Evolutionary conservation across 2,113 vertebrate species (phyloP).

Genomic region (Nanorana parkeri): DNA sequence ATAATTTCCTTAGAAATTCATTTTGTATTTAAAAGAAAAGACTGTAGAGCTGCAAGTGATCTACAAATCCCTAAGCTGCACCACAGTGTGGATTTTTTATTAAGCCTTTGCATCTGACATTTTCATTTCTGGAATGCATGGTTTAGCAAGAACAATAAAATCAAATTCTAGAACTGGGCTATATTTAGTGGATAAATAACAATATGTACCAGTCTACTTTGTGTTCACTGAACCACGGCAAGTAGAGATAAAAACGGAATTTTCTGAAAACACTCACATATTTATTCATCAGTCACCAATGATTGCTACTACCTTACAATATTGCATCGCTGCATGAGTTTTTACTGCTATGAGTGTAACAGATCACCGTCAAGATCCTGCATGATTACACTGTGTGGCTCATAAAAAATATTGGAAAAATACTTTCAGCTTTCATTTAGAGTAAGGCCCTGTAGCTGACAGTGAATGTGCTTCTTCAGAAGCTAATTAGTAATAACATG

Average conservation of each 20-base stretch:
- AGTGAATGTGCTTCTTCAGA: constrained; percentile 2
- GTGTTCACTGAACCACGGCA: constrained; percentile 17
- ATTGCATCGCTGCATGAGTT: not conserved
- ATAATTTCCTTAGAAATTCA: no score
- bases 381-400: constrained; percentile 9
- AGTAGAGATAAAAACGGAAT: constrained; percentile 19
- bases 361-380: not conserved
- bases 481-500: constrained; percentile 18
- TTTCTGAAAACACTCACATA: constrained; percentile 11
- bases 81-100: no score
- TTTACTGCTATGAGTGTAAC: not conserved
- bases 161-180: not conserved
- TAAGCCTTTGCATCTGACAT: no score
- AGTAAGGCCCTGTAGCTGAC: constrained; percentile 17
- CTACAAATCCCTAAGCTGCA: no score
- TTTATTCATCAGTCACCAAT: constrained; percentile 21
- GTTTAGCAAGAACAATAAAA: constrained; percentile 7
- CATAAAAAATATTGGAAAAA: not conserved
- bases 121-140: constrained; percentile 15
- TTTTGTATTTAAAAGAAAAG: no score
- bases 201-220: constrained; percentile 33
- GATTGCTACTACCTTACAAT: constrained; percentile 7
- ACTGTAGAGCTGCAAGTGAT: no score
- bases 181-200: constrained; percentile 25
- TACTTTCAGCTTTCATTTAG: constrained; percentile 12